phyloP scores from a whole-genome alignment of 1,140 invertebrate species.

The Scaptomyza hsui region DNA sequence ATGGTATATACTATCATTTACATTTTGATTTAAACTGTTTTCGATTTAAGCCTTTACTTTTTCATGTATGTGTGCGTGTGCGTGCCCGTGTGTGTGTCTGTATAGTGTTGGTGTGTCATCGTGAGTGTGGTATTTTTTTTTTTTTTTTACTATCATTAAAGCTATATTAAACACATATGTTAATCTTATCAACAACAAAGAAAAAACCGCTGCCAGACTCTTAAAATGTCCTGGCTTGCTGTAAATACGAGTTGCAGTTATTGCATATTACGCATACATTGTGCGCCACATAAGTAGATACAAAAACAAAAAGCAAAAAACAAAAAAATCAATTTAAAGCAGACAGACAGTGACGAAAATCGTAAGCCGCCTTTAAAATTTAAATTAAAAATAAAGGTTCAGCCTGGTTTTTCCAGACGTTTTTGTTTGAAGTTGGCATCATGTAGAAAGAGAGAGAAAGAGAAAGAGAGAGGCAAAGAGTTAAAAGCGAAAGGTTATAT shows the following conservation, averaged over 20 bases:
- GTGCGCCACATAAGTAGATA: neutral
- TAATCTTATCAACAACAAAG: constrained; percentile 38
- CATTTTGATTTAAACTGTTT: neutral
- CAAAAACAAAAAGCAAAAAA: neutral
- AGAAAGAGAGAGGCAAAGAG: neutral
- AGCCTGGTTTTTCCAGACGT: neutral
- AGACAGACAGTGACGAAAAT: neutral
- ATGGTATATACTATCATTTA: neutral
- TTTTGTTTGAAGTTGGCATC: constrained; percentile 12
- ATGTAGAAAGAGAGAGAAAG: constrained; percentile 29
- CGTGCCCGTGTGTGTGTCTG: neutral
- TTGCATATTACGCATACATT: neutral
- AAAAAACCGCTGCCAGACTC: constrained; percentile 2
- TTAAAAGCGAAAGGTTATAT: constrained; percentile 17
- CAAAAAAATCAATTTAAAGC: neutral
- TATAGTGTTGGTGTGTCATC: neutral
- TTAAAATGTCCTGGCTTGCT: constrained; percentile 25
- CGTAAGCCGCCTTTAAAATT: neutral
- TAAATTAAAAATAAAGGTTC: neutral
- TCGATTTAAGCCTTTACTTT: neutral
- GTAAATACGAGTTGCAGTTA: constrained; percentile 57
- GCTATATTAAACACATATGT: constrained; percentile 36
- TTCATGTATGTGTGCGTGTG: neutral
- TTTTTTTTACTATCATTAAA: constrained; percentile 18
- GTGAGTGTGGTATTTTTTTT: constrained; percentile 21